Percentiles rank a stretch among this genome's conserved stretches.
These are phyloP conservation scores for Drosophila oshimai DNA, from an alignment of 1,140 invertebrate species.

Conservation along the genomic window DNA sequence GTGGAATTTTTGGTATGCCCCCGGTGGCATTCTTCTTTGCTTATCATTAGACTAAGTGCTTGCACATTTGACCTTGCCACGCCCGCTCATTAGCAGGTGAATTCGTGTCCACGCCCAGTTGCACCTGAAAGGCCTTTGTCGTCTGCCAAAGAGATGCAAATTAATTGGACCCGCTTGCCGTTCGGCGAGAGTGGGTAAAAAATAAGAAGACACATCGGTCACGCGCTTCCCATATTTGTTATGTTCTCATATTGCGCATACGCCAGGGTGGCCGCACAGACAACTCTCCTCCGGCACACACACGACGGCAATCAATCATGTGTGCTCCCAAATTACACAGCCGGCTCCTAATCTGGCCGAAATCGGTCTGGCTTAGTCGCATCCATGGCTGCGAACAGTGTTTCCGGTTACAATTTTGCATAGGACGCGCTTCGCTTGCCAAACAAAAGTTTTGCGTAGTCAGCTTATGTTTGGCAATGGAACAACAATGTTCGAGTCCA, in stretches of 20 bases:
- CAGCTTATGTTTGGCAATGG: slow-evolving; percentile 22
- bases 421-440: slow-evolving; percentile 41
- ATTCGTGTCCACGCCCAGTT: slow-evolving; percentile 15
- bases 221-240: slow-evolving; percentile 63
- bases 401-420: slow-evolving; percentile 69
- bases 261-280: slow-evolving; percentile 12
- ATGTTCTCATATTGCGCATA: slow-evolving; percentile 66
- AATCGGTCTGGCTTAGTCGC: neutral
- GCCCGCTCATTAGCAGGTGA: slow-evolving; percentile 22
- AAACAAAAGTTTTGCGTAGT: slow-evolving; percentile 58
- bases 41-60: slow-evolving; percentile 46
- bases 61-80: slow-evolving; percentile 42
- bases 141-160: slow-evolving; percentile 56
- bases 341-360: slow-evolving; percentile 13
- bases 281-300: slow-evolving; percentile 21
- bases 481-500: slow-evolving; percentile 16
- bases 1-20: slow-evolving; percentile 3
- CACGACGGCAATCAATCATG: slow-evolving; percentile 68
- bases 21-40: slow-evolving; percentile 24
- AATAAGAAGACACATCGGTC: slow-evolving; percentile 30
- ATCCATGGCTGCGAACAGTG: slow-evolving; percentile 7
- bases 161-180: slow-evolving; percentile 28
- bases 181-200: neutral
- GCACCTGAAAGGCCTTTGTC: slow-evolving; percentile 51
- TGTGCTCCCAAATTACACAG: slow-evolving; percentile 60